These are phyloP conservation scores for Epinephelus fuscoguttatus DNA, from an alignment of 2,113 vertebrate species.

Conservation along the genomic window DNA sequence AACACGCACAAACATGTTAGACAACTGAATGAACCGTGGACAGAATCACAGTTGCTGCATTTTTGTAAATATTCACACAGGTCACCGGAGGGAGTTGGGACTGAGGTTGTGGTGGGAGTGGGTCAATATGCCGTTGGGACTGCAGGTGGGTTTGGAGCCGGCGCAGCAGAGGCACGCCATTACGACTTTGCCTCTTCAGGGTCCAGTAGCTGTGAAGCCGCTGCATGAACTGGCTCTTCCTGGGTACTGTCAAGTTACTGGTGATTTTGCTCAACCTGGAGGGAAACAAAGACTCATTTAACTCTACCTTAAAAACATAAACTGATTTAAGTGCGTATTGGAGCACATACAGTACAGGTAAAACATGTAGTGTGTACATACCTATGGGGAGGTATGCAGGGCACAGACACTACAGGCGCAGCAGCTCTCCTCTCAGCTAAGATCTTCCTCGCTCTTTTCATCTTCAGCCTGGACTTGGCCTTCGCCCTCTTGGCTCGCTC, in stretches of 20 bases:
- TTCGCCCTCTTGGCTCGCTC: conserved; percentile 98
- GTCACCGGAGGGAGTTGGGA: conserved; percentile 63
- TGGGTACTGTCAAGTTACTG: conserved; percentile 94
- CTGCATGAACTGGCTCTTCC: conserved; percentile 99
- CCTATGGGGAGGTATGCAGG: conserved; percentile 98
- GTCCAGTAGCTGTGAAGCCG: conserved; percentile 99
- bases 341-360: not conserved
- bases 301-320: not conserved
- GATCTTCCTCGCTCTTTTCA: conserved; percentile 98
- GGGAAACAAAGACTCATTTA: conserved; percentile 16
- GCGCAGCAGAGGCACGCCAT: conserved; percentile 95
- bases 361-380: conserved; percentile 58
- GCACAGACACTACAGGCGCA: conserved; percentile 95
- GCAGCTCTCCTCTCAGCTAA: conserved; percentile 96
- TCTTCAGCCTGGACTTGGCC: conserved; percentile 97
- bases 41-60: not conserved
- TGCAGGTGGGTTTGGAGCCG: conserved; percentile 97
- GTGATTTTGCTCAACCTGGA: conserved; percentile 97
- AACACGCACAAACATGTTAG: conserved; percentile 21
- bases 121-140: conserved; percentile 95
- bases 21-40: not conserved
- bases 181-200: conserved; percentile 97
- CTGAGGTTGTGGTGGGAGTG: conserved; percentile 77
- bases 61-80: not conserved
- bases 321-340: not conserved